Evolutionary conservation across 1,140 invertebrate genomes (phyloP).

Genomic region (Drosophila sp.): DNA sequence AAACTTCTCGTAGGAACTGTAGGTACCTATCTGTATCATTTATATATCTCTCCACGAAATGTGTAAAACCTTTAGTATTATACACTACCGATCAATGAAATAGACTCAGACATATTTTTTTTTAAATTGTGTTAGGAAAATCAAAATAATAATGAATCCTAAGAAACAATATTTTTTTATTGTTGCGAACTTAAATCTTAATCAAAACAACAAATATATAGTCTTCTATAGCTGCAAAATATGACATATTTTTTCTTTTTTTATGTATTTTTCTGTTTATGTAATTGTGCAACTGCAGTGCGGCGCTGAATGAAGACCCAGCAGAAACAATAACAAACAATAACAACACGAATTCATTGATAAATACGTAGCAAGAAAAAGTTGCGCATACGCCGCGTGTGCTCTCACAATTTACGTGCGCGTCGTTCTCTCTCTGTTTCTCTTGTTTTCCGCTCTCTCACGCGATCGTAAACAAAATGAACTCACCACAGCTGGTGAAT

Average conservation of each 20-base stretch:
- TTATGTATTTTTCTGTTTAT: slow-evolving; percentile 43
- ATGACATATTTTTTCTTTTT: slow-evolving; percentile 23
- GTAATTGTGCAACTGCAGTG: slow-evolving; percentile 65
- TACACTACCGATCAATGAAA: too few relatives aligned
- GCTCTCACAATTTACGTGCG: not conserved
- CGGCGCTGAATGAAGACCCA: slow-evolving; percentile 32
- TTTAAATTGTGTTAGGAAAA: too few relatives aligned
- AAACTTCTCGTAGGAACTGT: not conserved
- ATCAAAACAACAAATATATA: too few relatives aligned
- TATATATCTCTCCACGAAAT: too few relatives aligned
- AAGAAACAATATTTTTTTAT: too few relatives aligned
- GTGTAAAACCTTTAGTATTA: too few relatives aligned
- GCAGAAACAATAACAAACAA: slow-evolving; percentile 15
- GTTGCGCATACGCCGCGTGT: slow-evolving; percentile 39
- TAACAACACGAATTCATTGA: slow-evolving; percentile 64
- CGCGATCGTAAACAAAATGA: slow-evolving; percentile 65
- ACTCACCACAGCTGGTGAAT: slow-evolving; percentile 68
- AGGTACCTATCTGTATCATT: too few relatives aligned
- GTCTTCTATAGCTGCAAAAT: too few relatives aligned
- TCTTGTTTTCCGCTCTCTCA: slow-evolving; percentile 6
- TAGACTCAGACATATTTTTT: too few relatives aligned
- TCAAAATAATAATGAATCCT: too few relatives aligned
- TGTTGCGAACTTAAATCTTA: too few relatives aligned
- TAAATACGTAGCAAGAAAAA: slow-evolving; percentile 58
- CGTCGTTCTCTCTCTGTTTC: slow-evolving; percentile 6